Percentiles rank a stretch among this genome's conserved stretches.
Evolutionary conservation across 2,113 vertebrate genomes (phyloP).

Genomic region (Camelus dromedarius): DNA sequence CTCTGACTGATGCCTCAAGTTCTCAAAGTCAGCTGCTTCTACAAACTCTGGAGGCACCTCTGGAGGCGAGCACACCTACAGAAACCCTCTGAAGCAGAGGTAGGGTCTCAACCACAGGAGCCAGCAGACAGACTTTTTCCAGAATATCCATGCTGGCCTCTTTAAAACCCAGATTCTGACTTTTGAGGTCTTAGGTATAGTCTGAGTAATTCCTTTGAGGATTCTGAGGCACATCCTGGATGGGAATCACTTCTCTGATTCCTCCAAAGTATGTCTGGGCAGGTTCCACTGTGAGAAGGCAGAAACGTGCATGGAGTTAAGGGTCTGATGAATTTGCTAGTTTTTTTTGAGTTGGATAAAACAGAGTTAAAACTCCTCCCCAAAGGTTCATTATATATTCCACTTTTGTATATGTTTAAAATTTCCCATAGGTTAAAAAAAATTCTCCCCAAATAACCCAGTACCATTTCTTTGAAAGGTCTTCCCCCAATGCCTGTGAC

Average conservation of each 20-base stretch:
- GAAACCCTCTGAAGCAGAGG: background rate
- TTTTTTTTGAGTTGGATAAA: background rate
- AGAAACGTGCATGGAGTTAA: background rate
- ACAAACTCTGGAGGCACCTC: background rate
- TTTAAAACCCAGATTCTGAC: background rate
- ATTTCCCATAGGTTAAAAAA: background rate
- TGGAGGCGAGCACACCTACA: accelerated
- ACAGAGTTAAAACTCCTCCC: background rate
- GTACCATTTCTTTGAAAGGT: background rate
- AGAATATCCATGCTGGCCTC: background rate
- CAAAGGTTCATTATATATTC: background rate
- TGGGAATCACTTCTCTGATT: background rate
- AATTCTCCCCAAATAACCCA: background rate
- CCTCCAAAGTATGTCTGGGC: background rate
- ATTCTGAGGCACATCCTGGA: too few relatives aligned
- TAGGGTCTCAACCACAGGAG: background rate
- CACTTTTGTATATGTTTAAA: background rate
- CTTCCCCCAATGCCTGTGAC: background rate
- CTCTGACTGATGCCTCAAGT: too few relatives aligned
- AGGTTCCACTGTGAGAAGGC: background rate
- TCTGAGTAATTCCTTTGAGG: background rate
- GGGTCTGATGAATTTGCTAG: background rate
- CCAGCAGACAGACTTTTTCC: background rate
- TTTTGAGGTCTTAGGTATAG: background rate
- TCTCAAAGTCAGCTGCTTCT: background rate